Evolutionary conservation across 2,888 invertebrate genomes (phyloP), one percentile per base, ranked within the genome.

Genomic region (Ectemnius cavifrons): DNA sequence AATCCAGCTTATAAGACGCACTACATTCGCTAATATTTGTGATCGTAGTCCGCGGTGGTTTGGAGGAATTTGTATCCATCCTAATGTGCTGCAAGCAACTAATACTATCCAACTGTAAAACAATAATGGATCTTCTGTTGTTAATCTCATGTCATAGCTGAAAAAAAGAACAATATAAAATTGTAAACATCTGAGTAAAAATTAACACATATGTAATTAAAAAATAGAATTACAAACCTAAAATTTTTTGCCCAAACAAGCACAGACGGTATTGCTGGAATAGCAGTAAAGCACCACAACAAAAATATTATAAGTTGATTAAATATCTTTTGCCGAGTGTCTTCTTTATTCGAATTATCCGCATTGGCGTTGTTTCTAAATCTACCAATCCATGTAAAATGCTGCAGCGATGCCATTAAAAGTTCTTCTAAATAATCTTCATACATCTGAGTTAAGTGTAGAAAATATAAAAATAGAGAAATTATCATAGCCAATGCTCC

Each of bases 191-290:
- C 6, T 37, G 37, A 37, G 4, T 6, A 6, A 6, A 11, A 37
- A 37, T 11, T 37, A 37, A 37, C 37, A 37, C 11, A 45, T 2
- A 4, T 18, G 16, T 49, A 47, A 56, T n/a, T 16, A 13, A 68
- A 13, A 68, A 59, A 23, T 66, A 57, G n/a, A 49, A 47, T 61
- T 65, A 59, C 61, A 60, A 67, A 96, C 96, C 94, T 94, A 84
- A 94, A 95, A 92, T 95, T 96, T 86, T 94, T 94, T 0, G 96
- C 95, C 97, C 97, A 97, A 4, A 96, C 95, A 57, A 97, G 89
- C 16, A 95, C 93, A 57, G 94, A 93, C 0, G 97, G 96, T 13
- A 95, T 81, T 90, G 95, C 95, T 52, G 96, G 91, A n/a, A 94
- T 77, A 0, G 95, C 92, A 45, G 94, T 92, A 16, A 94, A 88